phyloP scores from a whole-genome alignment of 2,888 invertebrate genomes.

The Chorisops tibialis region DNA sequence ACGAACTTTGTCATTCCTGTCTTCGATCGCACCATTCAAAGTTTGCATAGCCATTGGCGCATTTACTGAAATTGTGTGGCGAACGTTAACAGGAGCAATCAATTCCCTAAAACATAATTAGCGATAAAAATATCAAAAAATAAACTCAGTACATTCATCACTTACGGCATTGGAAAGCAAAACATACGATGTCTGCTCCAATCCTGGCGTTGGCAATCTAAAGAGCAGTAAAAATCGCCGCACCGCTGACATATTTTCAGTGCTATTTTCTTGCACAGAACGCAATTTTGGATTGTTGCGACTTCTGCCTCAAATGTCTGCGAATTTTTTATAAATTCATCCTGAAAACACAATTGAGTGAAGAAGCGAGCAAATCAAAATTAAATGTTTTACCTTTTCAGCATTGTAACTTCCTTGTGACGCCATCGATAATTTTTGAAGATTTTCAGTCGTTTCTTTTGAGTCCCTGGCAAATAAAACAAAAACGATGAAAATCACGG shows the following conservation, averaged over 20 bases:
- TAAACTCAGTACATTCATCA: neutral
- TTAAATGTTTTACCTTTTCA: constrained; percentile 15
- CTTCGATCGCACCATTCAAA: constrained; percentile 4
- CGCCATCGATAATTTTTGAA: constrained; percentile 7
- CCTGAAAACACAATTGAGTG: neutral
- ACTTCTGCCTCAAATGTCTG: neutral
- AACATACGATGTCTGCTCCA: constrained; percentile 40
- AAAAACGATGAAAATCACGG: neutral
- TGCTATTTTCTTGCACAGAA: constrained; percentile 1
- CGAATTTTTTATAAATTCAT: constrained; percentile 13
- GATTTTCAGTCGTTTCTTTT: constrained; percentile 17
- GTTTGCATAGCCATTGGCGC: neutral
- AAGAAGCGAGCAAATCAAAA: neutral
- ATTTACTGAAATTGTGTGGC: too few species aligned
- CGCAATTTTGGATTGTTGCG: constrained; percentile 2
- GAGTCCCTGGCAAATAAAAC: constrained; percentile 20
- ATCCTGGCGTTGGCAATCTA: constrained; percentile 41
- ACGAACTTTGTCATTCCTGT: neutral
- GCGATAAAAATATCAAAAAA: neutral
- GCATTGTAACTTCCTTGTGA: constrained; percentile 26
- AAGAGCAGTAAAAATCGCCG: constrained; percentile 41
- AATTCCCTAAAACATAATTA: constrained; percentile 3
- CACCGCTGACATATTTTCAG: constrained; percentile 38
- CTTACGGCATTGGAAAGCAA: constrained; percentile 41
- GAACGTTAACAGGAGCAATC: neutral